A percentile compares a stretch with the other conserved stretches of the same genome.
These are phyloP conservation scores for Chrysemys picta DNA, from an alignment of 2,113 vertebrate genomes.

Conservation along the genomic window DNA sequence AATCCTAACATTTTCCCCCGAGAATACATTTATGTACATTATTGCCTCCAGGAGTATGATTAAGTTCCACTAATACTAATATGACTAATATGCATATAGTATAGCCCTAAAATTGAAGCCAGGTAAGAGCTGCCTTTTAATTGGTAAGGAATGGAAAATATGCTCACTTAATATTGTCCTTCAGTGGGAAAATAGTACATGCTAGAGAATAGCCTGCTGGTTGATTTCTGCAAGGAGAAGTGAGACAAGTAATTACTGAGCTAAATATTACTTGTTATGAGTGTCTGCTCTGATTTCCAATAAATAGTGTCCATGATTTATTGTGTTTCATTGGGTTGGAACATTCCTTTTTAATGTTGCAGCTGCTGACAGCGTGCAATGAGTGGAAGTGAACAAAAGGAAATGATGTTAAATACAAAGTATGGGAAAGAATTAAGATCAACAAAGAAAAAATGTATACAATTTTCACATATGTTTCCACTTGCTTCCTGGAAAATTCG, in stretches of 20 bases:
- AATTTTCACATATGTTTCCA: background rate
- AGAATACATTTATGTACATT: background rate
- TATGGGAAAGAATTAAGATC: background rate
- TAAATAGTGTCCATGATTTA: background rate
- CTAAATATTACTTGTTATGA: background rate
- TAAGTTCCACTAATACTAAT: background rate
- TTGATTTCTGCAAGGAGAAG: background rate
- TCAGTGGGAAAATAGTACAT: fast-evolving
- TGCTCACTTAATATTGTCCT: background rate
- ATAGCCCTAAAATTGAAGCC: background rate
- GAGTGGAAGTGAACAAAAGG: background rate
- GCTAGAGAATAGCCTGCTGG: no score
- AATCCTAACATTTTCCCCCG: no score
- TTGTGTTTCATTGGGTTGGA: background rate
- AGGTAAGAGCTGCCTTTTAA: fast-evolving
- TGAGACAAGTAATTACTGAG: background rate
- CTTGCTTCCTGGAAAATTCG: background rate
- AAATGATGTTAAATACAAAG: background rate
- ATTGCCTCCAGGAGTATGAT: background rate
- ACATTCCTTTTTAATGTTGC: fast-evolving
- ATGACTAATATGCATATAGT: background rate
- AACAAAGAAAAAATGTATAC: background rate
- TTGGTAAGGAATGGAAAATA: background rate
- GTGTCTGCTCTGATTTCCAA: background rate
- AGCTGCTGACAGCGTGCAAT: background rate